Conservation (phyloP, 2,113 vertebrate species). For the Aegotheles bennettii region DNA sequence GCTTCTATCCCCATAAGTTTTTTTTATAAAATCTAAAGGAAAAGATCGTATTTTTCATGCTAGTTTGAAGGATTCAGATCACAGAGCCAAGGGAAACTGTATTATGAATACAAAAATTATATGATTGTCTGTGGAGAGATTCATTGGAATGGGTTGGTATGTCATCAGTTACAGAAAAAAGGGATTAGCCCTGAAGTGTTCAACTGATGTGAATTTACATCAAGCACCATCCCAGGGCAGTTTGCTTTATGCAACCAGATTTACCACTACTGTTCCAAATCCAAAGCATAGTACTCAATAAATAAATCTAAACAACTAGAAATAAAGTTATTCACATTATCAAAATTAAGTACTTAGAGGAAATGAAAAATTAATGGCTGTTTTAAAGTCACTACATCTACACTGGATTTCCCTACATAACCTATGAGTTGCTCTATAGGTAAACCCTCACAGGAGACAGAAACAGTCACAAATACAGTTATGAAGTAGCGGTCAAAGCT, state of each 20-base stretch:
- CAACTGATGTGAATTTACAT: fast-evolving
- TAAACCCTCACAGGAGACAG: neutral
- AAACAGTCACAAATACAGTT: neutral
- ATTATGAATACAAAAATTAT: neutral
- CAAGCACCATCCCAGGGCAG: neutral
- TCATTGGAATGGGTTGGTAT: neutral
- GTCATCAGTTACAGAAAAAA: neutral
- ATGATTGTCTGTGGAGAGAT: neutral
- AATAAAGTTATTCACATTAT: neutral
- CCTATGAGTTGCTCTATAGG: neutral
- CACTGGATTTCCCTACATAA: neutral
- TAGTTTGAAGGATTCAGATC: neutral
- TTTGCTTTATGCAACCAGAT: neutral
- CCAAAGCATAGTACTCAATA: neutral
- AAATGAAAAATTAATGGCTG: neutral
- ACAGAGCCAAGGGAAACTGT: neutral
- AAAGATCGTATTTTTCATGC: neutral
- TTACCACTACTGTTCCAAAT: neutral
- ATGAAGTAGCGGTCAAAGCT: neutral
- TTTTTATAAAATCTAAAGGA: neutral
- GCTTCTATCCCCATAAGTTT: too few relatives aligned
- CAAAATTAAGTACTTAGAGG: neutral
- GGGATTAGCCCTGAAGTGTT: neutral
- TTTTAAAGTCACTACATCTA: neutral
- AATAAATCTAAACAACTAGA: neutral